Evolutionary conservation across 2,888 invertebrate species (phyloP), one percentile per base, ranked within the genome.

Genomic region (Caenorhabditis macrosperma): DNA sequence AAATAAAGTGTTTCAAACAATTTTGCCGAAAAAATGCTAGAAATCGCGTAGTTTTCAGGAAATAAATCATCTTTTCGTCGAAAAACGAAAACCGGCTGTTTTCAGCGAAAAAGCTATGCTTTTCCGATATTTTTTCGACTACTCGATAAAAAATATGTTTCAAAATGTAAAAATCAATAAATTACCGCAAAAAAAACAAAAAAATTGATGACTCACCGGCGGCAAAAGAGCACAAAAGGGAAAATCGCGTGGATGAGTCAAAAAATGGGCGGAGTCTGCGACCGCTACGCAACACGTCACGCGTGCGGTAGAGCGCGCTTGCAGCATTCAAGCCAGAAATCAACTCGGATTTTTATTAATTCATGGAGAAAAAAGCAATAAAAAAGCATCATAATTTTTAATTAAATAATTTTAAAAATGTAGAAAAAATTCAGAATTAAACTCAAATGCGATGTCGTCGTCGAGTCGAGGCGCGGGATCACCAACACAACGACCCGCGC

Each of bases 391-490:
- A n/a, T 61, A 46, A 26, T 61, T 44, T 61, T 59, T 28, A 10
- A 35, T n/a, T 1, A 33, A 26, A 24, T 59, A n/a, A 24, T 17
- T 52, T 52, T 10, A 52, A 26, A 24, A 24, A 10, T 48, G 22
- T 9, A 24, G 10, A 48, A 24, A 55, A 57, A 38, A 2, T 59
- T n/a, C 59, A 74, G 74, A 48, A 63, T 74, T 64, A 74, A 74
- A 64, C 74, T 57, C 57, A 74, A 41, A 78, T 66, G 71, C 44
- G 48, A 77, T 77, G 77, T 28, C 66, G 72, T 26, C 30, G 55
- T n/a, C 63, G 48, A 50, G 24, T 26, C 24, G 54, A 67, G 72
- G 72, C 78, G 72, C 78, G 72, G 78, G 61, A 48, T 72, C 61
- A 9, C 63, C 66, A 50, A 20, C 17, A n/a, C 52, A 63, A 6